Base-by-base conservation (phyloP, 1,140 invertebrate genomes). In the Temnothorax longispinosus region DNA sequence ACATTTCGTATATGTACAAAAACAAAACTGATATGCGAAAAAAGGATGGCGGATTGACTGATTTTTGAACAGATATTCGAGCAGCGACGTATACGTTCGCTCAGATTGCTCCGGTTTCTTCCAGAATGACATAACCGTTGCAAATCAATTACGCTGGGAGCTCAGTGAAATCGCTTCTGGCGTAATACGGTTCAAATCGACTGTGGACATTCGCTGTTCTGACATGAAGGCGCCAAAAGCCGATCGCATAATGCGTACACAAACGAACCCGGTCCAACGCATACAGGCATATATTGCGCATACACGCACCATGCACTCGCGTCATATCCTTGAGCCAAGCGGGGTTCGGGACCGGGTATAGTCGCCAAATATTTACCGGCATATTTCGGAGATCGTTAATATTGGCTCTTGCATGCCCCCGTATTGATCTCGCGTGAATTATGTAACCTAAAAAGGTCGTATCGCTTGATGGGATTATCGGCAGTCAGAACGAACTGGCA, bases 341-440 rank as follows among this genome's bases (percentile, higher is more conserved):
- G 11, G 11, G 67, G 52, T 21, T 47, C 32, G 81, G 27, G 27
- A 27, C 27, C 27, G 27, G 82, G 56, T 62, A 75, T 75, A 87
- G 75, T 87, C 87, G 44, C 41, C 90, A 91, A 92, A 92, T 92
- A 90, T 92, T 92, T 92, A 90, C 89, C 87, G 38, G 89, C 80
- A 92, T 90, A 92, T 92, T 92, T 92, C 89, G 89, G 87, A 87
- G 89, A 92, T 92, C 76, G 87, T 91, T 91, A 90, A 92, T 92
- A 92, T 92, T 92, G 91, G 87, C 85, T 90, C 72, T 82, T 75
- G 90, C 71, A 81, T 89, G 47, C 60, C 56, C 81, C 52, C 69
- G 90, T 91, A 91, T 91, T 85, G 90, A 91, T 91, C 86, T 85
- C 82, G 74, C 81, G 44, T 47, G 81, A 80, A 56, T 91, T 90